Percentiles rank a stretch among this genome's conserved stretches.
phyloP scores from a whole-genome alignment of 2,888 invertebrate species.

The Euplagia quadripunctaria region DNA sequence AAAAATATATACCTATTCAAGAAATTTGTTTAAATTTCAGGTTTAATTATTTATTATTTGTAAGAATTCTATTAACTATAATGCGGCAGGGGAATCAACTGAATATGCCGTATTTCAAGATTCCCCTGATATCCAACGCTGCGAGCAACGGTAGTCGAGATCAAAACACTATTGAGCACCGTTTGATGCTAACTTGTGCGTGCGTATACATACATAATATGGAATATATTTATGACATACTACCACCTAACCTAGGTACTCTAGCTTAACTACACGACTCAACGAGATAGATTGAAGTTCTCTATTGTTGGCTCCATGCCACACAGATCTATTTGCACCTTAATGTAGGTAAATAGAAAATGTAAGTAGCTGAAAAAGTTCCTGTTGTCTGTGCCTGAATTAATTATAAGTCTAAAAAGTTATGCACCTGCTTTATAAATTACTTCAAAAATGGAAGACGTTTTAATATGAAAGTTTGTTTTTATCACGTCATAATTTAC shows the following conservation, averaged over 20 bases:
- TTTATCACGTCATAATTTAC: no score
- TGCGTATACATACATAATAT: neutral
- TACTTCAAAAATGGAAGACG: no score
- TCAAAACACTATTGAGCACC: neutral
- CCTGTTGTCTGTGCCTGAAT: no score
- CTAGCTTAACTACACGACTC: neutral
- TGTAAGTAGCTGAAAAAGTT: neutral
- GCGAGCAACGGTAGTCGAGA: slow-evolving; percentile 6
- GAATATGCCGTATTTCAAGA: neutral
- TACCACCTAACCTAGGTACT: no score
- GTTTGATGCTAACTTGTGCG: neutral
- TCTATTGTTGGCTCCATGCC: neutral
- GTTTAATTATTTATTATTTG: neutral
- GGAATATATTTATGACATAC: no score
- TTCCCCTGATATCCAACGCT: no score
- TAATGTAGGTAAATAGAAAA: neutral
- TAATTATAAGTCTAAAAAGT: no score
- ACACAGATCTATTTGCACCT: neutral
- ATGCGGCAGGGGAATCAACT: neutral
- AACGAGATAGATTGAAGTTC: neutral
- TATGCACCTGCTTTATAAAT: no score
- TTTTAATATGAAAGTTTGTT: no score
- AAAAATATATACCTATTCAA: neutral
- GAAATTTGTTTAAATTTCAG: neutral
- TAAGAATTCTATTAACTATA: no score